Conservation (phyloP, 2,888 invertebrate genomes). For the Melinaea marsaeus region DNA sequence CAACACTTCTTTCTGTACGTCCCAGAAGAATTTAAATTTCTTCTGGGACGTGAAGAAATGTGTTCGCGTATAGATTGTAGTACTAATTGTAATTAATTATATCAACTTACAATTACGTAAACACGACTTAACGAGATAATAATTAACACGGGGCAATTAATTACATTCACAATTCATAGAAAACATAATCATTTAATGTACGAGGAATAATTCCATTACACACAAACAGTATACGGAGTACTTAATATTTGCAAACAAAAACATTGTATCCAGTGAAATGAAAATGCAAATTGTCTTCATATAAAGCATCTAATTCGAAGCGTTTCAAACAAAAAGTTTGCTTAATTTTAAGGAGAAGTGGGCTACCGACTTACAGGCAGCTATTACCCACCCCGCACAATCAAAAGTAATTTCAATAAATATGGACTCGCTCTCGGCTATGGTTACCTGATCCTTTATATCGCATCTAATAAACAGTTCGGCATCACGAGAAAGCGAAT, state of each 20-base stretch:
- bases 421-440: constrained; percentile 57
- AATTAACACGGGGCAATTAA: too few species aligned
- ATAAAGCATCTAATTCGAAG: constrained; percentile 66
- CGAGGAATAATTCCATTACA: too few species aligned
- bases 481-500: constrained; percentile 74
- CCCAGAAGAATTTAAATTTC: too few species aligned
- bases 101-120: too few species aligned
- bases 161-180: too few species aligned
- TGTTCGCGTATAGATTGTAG: too few species aligned
- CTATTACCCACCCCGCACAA: constrained; percentile 67
- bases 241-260: constrained; percentile 9
- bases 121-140: too few species aligned
- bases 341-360: constrained; percentile 61
- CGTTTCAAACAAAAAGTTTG: constrained; percentile 61
- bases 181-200: too few species aligned
- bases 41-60: too few species aligned
- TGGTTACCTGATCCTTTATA: constrained; percentile 65
- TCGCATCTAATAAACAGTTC: constrained; percentile 73
- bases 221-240: too few species aligned
- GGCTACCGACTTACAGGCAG: constrained; percentile 65
- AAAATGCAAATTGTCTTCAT: constrained; percentile 39
- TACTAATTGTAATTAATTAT: too few species aligned
- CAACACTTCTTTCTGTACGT: too few species aligned
- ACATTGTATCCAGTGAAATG: constrained; percentile 16
- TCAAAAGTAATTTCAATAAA: constrained; percentile 78